A percentile compares a stretch with the other conserved stretches of the same genome.
Conservation (phyloP, 2,797 vertebrate species). For the Crocidura indochinensis region DNA sequence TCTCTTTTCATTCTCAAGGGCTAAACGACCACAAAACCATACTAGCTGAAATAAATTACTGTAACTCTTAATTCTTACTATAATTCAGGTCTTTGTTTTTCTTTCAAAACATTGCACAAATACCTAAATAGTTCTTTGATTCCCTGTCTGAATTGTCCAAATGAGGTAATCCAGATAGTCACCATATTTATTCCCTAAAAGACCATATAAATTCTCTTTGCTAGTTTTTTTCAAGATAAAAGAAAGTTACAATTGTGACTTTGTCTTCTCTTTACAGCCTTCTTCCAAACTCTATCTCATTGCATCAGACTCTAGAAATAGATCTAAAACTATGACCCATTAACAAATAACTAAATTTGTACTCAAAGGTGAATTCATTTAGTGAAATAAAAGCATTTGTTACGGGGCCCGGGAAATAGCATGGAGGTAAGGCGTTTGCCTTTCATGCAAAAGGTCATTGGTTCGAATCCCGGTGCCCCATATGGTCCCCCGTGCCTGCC, state of each 20-base stretch:
- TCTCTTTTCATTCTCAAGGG: background rate
- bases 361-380: slow-evolving; percentile 7
- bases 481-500: too few relatives aligned
- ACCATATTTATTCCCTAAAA: background rate
- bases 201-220: background rate
- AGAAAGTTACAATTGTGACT: background rate
- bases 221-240: background rate
- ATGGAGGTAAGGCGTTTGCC: too few relatives aligned
- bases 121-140: background rate
- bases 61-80: background rate
- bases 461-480: too few relatives aligned
- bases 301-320: background rate
- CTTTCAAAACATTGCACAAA: slow-evolving; percentile 35
- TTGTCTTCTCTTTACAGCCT: background rate
- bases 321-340: background rate
- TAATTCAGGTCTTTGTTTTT: background rate
- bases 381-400: slow-evolving; percentile 17
- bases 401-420: too few relatives aligned
- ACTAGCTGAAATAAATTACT: background rate
- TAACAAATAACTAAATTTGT: slow-evolving; percentile 31
- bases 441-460: too few relatives aligned
- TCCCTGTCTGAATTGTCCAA: background rate
- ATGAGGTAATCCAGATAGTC: background rate
- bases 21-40: background rate
- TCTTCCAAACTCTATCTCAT: background rate